Evolutionary conservation across 2,888 invertebrate genomes (phyloP), one percentile per base, ranked within the genome.

Genomic region (Chirona hameri): DNA sequence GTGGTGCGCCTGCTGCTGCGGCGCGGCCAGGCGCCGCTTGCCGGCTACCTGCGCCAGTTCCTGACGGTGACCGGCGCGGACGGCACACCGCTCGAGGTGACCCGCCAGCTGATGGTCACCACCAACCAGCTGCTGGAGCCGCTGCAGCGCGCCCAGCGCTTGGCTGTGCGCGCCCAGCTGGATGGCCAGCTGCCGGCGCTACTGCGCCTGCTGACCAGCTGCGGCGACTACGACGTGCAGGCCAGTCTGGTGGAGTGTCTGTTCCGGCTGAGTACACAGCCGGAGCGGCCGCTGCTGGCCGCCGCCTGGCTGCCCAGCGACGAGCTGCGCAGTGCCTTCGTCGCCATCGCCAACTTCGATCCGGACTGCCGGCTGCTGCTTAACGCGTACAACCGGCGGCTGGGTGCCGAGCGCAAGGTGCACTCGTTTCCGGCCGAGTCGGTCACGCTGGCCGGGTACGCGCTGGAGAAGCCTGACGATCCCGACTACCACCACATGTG

Each of bases 51-150:
- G 87, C 87, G 39, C 85, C 85, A 81, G 69, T 76, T 60, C 27
- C 39, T 76, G 46, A 1, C 39, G 46, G 46, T 76, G 46, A 24
- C 39, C 21, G 39, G 31, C 39, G 5, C 39, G 10, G 76, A 21
- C n/a, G 52, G 29, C 27, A 80, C 52, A 81, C 7, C 83, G 79
- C n/a, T 81, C 81, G 69, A 81, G 82, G 55, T 82, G 85, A 18
- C 84, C 85, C 21, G 84, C 87, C 31, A 82, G 87, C 55, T 85
- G 87, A 12, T 89, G 89, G 27, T 89, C 90, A 39, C 90, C 90
- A 86, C 90, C 90, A 0, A 90, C 89, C 85, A 85, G 90, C 82
- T 87, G 86, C n/a, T 87, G 86, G 84, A 86, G 86, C 82, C 88
- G 88, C 69, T 87, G 87, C 52, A 88, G 88, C 84, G 87, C 88